Conservation (phyloP, 2,888 invertebrate species). For the Spicauda simplicius region DNA sequence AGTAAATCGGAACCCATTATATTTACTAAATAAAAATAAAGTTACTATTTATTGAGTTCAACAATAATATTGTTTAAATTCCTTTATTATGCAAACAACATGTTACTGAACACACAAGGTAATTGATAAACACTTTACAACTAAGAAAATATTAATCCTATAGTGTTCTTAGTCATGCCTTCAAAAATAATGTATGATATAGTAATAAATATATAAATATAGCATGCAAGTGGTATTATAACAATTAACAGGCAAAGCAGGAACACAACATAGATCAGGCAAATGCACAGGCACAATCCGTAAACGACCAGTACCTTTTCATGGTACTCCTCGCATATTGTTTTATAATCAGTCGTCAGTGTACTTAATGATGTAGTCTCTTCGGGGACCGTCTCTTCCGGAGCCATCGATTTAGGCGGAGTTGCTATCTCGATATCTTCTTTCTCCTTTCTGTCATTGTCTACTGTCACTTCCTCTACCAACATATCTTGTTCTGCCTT, state of each 20-base stretch:
- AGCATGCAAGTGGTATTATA: slow-evolving; percentile 56
- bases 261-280: slow-evolving; percentile 44
- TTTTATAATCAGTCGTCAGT: slow-evolving; percentile 89
- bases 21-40: slow-evolving; percentile 1
- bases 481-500: slow-evolving; percentile 70
- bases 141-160: slow-evolving; percentile 35
- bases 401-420: slow-evolving; percentile 68
- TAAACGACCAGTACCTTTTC: slow-evolving; percentile 83
- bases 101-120: slow-evolving; percentile 34
- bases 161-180: slow-evolving; percentile 46
- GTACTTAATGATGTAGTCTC: slow-evolving; percentile 81
- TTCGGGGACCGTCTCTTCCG: slow-evolving; percentile 66
- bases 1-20: slow-evolving; percentile 16
- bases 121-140: slow-evolving; percentile 26
- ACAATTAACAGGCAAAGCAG: slow-evolving; percentile 52
- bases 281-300: slow-evolving; percentile 52
- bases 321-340: slow-evolving; percentile 88
- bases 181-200: slow-evolving; percentile 50
- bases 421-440: slow-evolving; percentile 45
- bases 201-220: slow-evolving; percentile 52
- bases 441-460: slow-evolving; percentile 60
- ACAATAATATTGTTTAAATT: slow-evolving; percentile 34
- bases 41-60: slow-evolving; percentile 11
- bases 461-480: slow-evolving; percentile 71
- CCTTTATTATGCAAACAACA: slow-evolving; percentile 33